phyloP scores from a whole-genome alignment of 2,888 invertebrate genomes.

The Melanostoma mellinum region DNA sequence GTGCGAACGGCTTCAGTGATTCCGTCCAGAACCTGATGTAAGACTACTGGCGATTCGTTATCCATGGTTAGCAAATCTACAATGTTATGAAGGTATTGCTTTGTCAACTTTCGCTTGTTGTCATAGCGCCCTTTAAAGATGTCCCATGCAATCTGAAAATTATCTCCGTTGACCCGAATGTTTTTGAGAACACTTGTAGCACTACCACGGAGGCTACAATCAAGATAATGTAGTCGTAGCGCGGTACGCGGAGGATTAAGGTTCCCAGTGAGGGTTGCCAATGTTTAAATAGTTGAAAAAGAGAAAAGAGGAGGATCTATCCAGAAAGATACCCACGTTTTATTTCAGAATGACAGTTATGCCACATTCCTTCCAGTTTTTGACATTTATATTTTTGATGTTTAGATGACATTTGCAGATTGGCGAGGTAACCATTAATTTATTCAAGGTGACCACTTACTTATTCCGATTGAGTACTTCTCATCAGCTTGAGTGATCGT shows the following conservation, averaged over 20 bases:
- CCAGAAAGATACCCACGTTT: not conserved
- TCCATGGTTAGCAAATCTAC: conserved; percentile 28
- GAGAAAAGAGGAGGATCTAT: not conserved
- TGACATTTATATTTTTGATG: too few species aligned
- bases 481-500: too few species aligned
- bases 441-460: too few species aligned
- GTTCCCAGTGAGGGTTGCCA: conserved; percentile 19
- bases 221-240: conserved; percentile 54
- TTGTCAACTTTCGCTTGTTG: conserved; percentile 52
- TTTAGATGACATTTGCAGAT: too few species aligned
- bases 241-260: conserved; percentile 1
- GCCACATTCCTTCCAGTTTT: too few species aligned
- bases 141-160: conserved; percentile 57
- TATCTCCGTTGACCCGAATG: conserved; percentile 34
- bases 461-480: too few species aligned
- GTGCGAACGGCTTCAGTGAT: conserved; percentile 49
- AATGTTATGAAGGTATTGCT: conserved; percentile 48
- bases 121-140: conserved; percentile 50
- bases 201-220: conserved; percentile 42
- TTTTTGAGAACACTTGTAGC: conserved; percentile 43
- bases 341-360: not conserved
- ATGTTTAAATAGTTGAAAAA: conserved; percentile 3
- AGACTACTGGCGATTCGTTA: conserved; percentile 2
- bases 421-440: too few species aligned
- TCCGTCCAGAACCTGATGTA: conserved; percentile 40